Evolutionary conservation across 2,797 vertebrate genomes (phyloP).

Genomic region (Buceros bicornis): DNA sequence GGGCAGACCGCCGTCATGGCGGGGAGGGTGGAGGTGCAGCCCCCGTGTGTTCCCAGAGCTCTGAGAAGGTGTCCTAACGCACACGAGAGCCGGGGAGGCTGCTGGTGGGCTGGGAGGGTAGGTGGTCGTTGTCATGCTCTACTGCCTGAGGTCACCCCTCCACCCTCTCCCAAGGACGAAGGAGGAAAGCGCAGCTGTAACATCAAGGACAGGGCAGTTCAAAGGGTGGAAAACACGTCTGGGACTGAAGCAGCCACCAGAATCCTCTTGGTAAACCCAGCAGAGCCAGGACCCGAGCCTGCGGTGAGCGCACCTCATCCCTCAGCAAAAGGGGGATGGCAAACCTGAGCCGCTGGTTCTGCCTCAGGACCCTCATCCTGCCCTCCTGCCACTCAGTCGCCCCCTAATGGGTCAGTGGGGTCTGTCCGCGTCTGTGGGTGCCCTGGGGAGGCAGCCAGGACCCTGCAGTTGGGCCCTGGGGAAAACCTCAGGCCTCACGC

Average conservation of each 20-base stretch:
- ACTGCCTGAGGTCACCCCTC: background rate
- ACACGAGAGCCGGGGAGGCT: background rate
- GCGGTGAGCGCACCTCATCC: background rate
- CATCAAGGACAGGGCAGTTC: background rate
- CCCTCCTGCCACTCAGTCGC: background rate
- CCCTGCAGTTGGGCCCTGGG: no score
- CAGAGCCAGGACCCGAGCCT: background rate
- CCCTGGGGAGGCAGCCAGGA: background rate
- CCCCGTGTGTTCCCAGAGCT: background rate
- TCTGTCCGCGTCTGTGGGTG: background rate
- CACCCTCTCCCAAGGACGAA: background rate
- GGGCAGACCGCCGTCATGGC: no score
- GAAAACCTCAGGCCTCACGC: accelerated
- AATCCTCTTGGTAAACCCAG: background rate
- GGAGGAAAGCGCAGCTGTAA: background rate
- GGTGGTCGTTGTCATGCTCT: background rate
- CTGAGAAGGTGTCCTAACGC: background rate
- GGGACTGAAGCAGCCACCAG: background rate
- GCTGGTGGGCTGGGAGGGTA: background rate
- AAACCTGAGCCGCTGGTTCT: background rate
- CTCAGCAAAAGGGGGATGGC: background rate
- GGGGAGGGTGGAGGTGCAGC: background rate
- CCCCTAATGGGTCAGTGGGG: background rate
- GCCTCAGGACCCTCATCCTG: background rate
- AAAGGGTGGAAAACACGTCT: background rate